A percentile compares a stretch with the other conserved stretches of the same genome.
These are phyloP conservation scores for Lasius fuliginosus DNA, from an alignment of 2,888 invertebrate species.

Conservation along the genomic window DNA sequence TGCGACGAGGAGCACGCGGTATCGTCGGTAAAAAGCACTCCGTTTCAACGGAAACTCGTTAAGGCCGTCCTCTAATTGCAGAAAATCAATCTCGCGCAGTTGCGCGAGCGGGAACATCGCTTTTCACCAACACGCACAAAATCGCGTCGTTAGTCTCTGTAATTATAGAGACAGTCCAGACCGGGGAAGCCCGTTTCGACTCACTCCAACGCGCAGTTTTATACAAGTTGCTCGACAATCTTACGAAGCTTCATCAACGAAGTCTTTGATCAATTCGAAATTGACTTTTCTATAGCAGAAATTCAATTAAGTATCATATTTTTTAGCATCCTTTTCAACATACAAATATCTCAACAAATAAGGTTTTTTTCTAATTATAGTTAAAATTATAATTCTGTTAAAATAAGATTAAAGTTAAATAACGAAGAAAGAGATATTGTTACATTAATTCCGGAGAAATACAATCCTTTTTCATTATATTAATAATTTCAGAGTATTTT, in stretches of 20 bases:
- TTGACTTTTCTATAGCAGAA: background rate
- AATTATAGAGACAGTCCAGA: constrained; percentile 47
- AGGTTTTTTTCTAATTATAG: background rate
- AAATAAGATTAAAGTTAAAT: background rate
- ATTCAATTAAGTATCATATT: background rate
- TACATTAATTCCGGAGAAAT: constrained; percentile 8
- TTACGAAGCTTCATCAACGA: constrained; percentile 28
- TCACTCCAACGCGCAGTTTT: constrained; percentile 43
- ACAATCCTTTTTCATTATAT: constrained; percentile 17
- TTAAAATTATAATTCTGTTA: background rate
- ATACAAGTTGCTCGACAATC: constrained; percentile 24
- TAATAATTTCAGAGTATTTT: constrained; percentile 1
- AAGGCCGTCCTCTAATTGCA: constrained; percentile 52
- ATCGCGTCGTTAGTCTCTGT: constrained; percentile 56
- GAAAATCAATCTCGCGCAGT: constrained; percentile 55
- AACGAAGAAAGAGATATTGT: background rate
- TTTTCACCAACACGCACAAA: constrained; percentile 56
- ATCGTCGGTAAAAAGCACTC: constrained; percentile 33
- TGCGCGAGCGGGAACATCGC: constrained; percentile 46
- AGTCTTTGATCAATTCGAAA: constrained; percentile 42
- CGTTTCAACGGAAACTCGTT: constrained; percentile 48
- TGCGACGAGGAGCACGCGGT: background rate
- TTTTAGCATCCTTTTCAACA: background rate
- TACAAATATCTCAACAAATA: background rate
- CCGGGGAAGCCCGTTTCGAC: constrained; percentile 32